Conservation (phyloP, 2,113 vertebrate genomes). For the Colaptes auratus region DNA sequence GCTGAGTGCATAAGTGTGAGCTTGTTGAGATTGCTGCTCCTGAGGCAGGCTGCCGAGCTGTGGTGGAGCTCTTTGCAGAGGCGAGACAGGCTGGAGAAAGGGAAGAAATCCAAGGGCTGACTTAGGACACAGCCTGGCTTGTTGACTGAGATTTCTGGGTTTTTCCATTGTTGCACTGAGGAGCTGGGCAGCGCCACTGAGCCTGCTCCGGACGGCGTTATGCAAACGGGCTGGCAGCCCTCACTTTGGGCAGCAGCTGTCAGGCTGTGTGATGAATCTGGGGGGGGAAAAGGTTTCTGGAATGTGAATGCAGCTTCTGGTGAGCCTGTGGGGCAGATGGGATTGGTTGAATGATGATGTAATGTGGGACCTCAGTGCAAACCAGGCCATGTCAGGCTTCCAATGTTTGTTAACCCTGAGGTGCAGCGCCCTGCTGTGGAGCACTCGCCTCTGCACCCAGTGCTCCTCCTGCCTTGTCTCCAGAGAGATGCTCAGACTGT, state of each 20-base stretch:
- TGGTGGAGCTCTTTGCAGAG: conserved; percentile 29
- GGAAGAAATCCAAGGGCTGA: conserved; percentile 69
- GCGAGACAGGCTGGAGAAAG: conserved; percentile 60
- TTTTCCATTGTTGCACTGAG: conserved; percentile 75
- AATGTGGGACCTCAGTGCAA: not conserved
- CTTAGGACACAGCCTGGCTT: conserved; percentile 63
- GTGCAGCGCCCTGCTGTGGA: not conserved
- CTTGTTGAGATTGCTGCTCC: conserved; percentile 56
- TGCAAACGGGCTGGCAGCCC: conserved; percentile 40
- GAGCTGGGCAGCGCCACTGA: not conserved
- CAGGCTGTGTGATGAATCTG: not conserved
- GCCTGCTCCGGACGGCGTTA: not conserved
- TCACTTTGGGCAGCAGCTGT: not conserved
- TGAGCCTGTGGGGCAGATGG: not conserved
- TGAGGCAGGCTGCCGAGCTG: conserved; percentile 35
- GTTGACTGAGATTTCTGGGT: conserved; percentile 51
- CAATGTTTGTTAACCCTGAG: not conserved
- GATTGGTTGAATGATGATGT: accelerated
- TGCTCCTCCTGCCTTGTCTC: not conserved
- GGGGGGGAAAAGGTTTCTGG: not conserved
- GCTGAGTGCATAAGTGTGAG: conserved; percentile 57
- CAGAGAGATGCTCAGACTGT: not conserved
- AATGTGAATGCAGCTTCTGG: not conserved
- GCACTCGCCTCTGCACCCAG: not conserved
- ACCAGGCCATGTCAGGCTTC: not conserved